Evolutionary conservation across 2,888 invertebrate species (phyloP), one percentile per base, ranked within the genome.

Genomic region (Serripes groenlandicus): DNA sequence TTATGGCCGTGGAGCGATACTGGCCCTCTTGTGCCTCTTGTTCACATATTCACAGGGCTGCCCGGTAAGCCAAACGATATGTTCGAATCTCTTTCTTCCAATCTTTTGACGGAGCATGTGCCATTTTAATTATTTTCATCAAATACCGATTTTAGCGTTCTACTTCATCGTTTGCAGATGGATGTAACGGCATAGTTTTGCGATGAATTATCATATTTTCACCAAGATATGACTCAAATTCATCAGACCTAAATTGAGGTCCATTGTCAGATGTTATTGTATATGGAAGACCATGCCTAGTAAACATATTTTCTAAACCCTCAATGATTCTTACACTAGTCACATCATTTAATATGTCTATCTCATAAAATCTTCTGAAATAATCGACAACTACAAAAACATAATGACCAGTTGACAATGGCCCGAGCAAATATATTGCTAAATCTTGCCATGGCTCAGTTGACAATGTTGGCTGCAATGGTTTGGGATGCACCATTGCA

Each of bases 351-450:
- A 64, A 0, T 72, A 83, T 32, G 76, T 85, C 9, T 73, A 52
- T 56, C 80, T 88, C 78, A 83, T 75, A n/a, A 7, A 71, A 86
- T 73, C 87, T 75, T 9, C 81, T 84, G 54, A 84, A 88, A 52
- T 83, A 88, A 52, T 89, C 86, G 2, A 87, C 84, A 18, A 85
- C n/a, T 9, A 81, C 83, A 52, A 87, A 62, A 15, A 85, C 18
- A 56, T 34, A 70, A 42, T 86, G 64, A 18, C 78, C 87, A 1
- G 66, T 74, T 28, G 87, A 82, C 26, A 90, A 69, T 30, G 84
- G 88, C 30, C 89, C 86, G 15, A 87, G 23, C 32, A 88, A 81
- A 72, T 90, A 88, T 15, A 81, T 80, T n/a, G 76, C 49, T 42
- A 88, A 58, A 73, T 89, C 75, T 73, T 89, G 71, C 87, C 86